A percentile compares a stretch with the other conserved stretches of the same genome.
Conservation (phyloP, 1,140 invertebrate species). For the Limonius californicus region DNA sequence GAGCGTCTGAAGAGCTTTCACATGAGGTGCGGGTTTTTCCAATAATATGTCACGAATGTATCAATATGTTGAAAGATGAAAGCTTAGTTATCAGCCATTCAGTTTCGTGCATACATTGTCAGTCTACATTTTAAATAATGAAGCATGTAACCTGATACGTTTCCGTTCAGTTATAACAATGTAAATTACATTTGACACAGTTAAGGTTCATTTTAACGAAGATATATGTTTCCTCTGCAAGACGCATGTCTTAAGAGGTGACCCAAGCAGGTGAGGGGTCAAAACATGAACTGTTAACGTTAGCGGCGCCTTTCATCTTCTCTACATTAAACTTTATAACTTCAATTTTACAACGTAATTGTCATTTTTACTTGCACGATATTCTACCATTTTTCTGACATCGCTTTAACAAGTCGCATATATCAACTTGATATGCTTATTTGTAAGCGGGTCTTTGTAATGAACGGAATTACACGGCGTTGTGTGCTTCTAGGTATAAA, state of each 20-base stretch:
- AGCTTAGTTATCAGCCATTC: too few species aligned
- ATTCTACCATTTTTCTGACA: neutral
- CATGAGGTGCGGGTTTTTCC: too few species aligned
- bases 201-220: constrained; percentile 10
- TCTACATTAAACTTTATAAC: neutral
- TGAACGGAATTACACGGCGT: too few species aligned
- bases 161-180: neutral
- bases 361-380: neutral
- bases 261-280: constrained; percentile 16
- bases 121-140: neutral
- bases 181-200: constrained; percentile 1
- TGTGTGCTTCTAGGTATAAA: too few species aligned
- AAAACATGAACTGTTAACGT: constrained; percentile 20
- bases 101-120: neutral
- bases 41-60: too few species aligned
- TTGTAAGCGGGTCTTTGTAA: too few species aligned
- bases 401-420: too few species aligned
- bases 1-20: too few species aligned
- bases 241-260: constrained; percentile 10
- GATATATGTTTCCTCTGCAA: constrained; percentile 10
- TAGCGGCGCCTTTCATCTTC: constrained; percentile 21
- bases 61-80: too few species aligned
- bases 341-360: neutral
- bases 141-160: neutral
- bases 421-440: too few species aligned